A percentile compares a stretch with the other conserved stretches of the same genome.
phyloP scores from a whole-genome alignment of 2,113 vertebrate genomes.

The Mandrillus leucophaeus region DNA sequence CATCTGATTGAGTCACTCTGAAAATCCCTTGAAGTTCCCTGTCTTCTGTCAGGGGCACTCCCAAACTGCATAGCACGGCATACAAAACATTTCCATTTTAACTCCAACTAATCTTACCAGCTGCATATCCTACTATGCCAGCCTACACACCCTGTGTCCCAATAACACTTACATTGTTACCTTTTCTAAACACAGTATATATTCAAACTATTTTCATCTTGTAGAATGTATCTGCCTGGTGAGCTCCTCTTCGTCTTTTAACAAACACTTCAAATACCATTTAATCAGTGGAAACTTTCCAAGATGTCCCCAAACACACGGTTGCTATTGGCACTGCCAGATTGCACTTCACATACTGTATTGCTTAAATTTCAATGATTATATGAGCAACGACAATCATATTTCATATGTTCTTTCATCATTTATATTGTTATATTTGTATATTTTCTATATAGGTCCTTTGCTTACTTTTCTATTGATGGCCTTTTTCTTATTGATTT shows the following conservation, averaged over 20 bases:
- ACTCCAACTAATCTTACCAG: not conserved
- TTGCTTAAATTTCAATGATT: not conserved
- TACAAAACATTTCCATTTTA: too few species aligned
- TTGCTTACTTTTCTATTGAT: not conserved
- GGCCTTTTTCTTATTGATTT: not conserved
- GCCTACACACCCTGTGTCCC: not conserved
- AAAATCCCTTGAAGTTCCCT: not conserved
- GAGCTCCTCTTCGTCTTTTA: not conserved
- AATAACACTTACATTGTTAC: not conserved
- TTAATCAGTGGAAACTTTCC: not conserved
- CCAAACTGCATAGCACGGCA: not conserved
- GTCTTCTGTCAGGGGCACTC: not conserved
- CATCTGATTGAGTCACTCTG: not conserved
- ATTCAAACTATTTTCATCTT: not conserved
- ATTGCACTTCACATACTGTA: not conserved
- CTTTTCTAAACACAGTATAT: not conserved
- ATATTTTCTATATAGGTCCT: not conserved
- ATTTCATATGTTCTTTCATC: not conserved
- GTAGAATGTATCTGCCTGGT: not conserved
- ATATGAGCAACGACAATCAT: not conserved
- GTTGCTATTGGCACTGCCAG: not conserved
- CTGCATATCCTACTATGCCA: not conserved
- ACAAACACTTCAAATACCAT: not conserved
- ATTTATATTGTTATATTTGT: not conserved
- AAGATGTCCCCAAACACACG: not conserved